phyloP scores from a whole-genome alignment of 2,888 invertebrate genomes.

The Lasius platythorax region DNA sequence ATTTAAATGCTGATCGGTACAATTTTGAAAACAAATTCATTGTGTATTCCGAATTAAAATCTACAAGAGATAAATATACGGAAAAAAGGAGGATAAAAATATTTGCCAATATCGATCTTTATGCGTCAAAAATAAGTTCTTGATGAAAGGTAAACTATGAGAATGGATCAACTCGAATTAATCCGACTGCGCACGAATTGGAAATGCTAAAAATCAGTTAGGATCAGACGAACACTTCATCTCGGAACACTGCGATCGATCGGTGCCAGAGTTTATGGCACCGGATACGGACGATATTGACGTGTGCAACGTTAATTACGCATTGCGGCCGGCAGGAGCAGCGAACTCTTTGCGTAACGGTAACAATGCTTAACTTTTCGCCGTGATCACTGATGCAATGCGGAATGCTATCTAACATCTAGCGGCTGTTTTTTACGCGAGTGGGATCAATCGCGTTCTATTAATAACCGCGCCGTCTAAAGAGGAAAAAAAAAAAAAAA shows the following conservation, averaged over 20 bases:
- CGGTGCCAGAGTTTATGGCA: not conserved
- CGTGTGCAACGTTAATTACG: conserved; percentile 33
- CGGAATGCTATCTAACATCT: conserved; percentile 41
- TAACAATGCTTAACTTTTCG: conserved; percentile 39
- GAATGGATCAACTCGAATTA: not conserved
- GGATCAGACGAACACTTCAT: not conserved
- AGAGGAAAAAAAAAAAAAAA: not conserved
- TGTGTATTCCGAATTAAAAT: not conserved
- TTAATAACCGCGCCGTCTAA: not conserved
- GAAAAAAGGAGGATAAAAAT: not conserved
- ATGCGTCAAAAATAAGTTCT: not conserved
- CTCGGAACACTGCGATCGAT: not conserved
- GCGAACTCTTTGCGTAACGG: conserved; percentile 39
- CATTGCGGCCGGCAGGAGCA: not conserved
- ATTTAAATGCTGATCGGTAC: not conserved
- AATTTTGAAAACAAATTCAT: not conserved
- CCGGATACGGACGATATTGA: not conserved
- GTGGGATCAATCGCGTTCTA: conserved; percentile 38
- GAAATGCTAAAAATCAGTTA: not conserved
- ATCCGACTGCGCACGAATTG: not conserved
- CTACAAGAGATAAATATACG: not conserved
- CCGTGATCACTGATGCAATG: conserved; percentile 34
- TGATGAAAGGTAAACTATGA: not conserved
- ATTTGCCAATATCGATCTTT: not conserved
- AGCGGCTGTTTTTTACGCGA: conserved; percentile 34